Evolutionary conservation across 2,113 vertebrate species (phyloP).

Genomic region (Alces alces): DNA sequence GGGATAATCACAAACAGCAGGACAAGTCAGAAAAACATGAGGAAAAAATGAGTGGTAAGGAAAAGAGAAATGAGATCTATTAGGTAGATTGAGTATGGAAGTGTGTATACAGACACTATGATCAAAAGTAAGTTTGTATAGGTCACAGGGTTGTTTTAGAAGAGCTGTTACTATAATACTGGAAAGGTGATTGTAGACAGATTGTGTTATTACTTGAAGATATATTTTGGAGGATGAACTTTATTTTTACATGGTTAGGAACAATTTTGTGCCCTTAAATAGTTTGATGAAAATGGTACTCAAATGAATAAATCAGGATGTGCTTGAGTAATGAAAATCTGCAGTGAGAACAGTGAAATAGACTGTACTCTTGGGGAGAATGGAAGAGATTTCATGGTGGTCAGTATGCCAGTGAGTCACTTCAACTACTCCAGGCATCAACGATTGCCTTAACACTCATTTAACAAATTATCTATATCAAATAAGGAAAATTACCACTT

Average conservation of each 20-base stretch:
- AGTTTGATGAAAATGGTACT: neutral
- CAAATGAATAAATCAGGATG: neutral
- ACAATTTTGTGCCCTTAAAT: neutral
- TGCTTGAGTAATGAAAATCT: neutral
- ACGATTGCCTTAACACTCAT: conserved; percentile 48
- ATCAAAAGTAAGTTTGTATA: neutral
- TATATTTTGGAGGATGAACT: conserved; percentile 2
- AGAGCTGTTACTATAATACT: neutral
- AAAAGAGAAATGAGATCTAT: neutral
- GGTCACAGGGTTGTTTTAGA: neutral
- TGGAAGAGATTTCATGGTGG: neutral
- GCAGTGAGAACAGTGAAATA: neutral
- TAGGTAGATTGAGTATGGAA: neutral
- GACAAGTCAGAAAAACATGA: neutral
- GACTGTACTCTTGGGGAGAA: neutral
- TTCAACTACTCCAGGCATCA: conserved; percentile 54
- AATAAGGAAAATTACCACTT: conserved; percentile 63
- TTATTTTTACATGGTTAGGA: neutral
- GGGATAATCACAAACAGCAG: neutral
- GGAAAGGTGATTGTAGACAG: neutral
- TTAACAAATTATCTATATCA: conserved; percentile 68
- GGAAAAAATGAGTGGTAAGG: neutral
- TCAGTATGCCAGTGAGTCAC: neutral
- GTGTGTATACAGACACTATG: neutral
- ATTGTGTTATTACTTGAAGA: neutral